Evolutionary conservation across 2,113 vertebrate genomes (phyloP), one percentile per base, ranked within the genome.

Genomic region (Centrocercus urophasianus): DNA sequence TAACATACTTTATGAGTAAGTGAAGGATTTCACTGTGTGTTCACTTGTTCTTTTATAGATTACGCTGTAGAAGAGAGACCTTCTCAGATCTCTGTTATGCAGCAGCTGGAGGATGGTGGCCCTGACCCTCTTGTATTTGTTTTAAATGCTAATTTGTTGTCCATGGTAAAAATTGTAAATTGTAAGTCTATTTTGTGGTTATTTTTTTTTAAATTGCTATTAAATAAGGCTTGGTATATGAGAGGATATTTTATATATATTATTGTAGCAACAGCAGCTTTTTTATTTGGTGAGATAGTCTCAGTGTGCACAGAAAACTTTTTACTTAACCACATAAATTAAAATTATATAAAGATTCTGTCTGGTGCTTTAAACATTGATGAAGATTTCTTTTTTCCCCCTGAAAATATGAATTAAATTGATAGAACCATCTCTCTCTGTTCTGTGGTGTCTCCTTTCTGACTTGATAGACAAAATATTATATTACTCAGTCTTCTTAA

Each of bases 151-250:
- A 99, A 99, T 98, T 98, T 99, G 93, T 98, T 99, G 88, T 99
- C 99, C 87, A 99, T 99, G 99, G 99, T 99, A 96, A 99, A 99
- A 97, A 98, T 99, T 66, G 99, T 99, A 90, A 99, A 99, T 97
- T 99, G 99, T 99, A 98, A 99, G 99, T 99, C 92, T 65, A 57
- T 57, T 57, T 14, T 56, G 52, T 56, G 52, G 30, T 22, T 38
- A 27, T 27, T 27, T 12, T 25, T 38, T 64, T 64, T 40, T 63
- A 25, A 64, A 64, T 28, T 56, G 15, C 38, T 63, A 25, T 93
- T 91, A 88, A 93, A 65, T 90, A 66, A 83, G 10, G 54, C 63
- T 90, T 54, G 89, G 10, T 40, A 42, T 54, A 1, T 67, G 86
- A 88, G 42, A 30, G 61, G 72, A 21, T 75, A 75, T 30, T 30